Conservation (phyloP, 2,113 vertebrate genomes). For the Phoxinus phoxinus region DNA sequence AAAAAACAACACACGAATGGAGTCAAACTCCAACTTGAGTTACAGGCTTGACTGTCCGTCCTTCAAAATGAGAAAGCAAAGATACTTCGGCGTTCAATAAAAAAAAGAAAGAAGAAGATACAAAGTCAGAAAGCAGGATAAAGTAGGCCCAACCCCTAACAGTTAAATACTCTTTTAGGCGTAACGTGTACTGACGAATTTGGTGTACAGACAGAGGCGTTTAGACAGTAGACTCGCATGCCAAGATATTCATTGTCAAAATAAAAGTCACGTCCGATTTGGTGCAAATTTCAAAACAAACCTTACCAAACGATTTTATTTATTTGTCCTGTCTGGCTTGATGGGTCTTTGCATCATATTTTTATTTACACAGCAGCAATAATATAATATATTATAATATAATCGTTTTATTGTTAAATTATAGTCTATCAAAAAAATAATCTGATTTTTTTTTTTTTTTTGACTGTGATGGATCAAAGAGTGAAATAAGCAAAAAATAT, state of each 20-base stretch:
- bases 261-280: not conserved
- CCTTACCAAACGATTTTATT: not conserved
- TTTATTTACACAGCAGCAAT: not conserved
- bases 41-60: not conserved
- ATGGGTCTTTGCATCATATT: not conserved
- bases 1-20: not conserved
- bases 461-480: not conserved
- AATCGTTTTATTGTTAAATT: not conserved
- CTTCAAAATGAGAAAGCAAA: not conserved
- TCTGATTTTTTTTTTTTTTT: not conserved
- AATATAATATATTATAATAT: not conserved
- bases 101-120: not conserved
- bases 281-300: not conserved
- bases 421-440: not conserved
- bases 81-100: not conserved
- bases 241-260: not conserved
- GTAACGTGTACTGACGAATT: not conserved
- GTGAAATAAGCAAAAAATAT: not conserved
- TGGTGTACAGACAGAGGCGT: not conserved
- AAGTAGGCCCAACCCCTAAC: not conserved
- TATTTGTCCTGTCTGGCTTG: not conserved
- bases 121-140: not conserved
- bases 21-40: conserved; percentile 17
- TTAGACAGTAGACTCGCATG: not conserved
- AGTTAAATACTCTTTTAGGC: not conserved